Conservation (phyloP, 2,888 invertebrate species). For the Zaprionus bogoriensis region DNA sequence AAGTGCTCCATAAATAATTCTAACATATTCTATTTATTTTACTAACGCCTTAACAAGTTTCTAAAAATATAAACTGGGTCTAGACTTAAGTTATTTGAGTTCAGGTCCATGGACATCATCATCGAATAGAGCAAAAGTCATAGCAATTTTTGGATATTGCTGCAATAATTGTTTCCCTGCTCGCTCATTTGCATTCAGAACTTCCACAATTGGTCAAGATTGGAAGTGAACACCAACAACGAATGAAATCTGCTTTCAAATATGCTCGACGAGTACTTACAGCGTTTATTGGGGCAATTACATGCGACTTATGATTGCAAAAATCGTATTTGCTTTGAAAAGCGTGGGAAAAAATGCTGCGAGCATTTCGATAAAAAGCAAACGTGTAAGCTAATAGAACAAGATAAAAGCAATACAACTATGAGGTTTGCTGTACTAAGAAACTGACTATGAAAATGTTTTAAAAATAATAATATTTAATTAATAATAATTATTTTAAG, state of each 20-base stretch:
- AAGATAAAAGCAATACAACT: not conserved
- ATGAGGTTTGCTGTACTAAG: not conserved
- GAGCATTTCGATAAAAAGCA: not conserved
- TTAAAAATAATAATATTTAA: not conserved
- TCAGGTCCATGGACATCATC: too few species aligned
- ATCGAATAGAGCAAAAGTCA: too few species aligned
- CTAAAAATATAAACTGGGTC: too few species aligned
- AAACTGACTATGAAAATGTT: not conserved
- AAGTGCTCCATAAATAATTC: too few species aligned
- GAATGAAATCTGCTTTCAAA: slow-evolving; percentile 19
- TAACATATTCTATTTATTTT: too few species aligned
- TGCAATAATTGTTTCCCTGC: not conserved
- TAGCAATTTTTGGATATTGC: too few species aligned
- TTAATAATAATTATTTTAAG: too few species aligned
- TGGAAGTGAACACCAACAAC: slow-evolving; percentile 28
- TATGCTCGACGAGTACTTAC: not conserved
- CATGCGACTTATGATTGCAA: slow-evolving; percentile 18
- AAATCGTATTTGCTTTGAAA: slow-evolving; percentile 11
- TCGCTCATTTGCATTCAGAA: not conserved
- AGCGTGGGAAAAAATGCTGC: not conserved
- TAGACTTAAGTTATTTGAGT: too few species aligned
- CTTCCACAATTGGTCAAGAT: too few species aligned
- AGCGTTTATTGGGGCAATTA: slow-evolving; percentile 31
- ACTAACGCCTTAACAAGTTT: too few species aligned
- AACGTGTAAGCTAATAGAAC: too few species aligned